Evolutionary conservation across 2,113 vertebrate species (phyloP), one percentile per base, ranked within the genome.

Genomic region (Phalacrocorax aristotelis): DNA sequence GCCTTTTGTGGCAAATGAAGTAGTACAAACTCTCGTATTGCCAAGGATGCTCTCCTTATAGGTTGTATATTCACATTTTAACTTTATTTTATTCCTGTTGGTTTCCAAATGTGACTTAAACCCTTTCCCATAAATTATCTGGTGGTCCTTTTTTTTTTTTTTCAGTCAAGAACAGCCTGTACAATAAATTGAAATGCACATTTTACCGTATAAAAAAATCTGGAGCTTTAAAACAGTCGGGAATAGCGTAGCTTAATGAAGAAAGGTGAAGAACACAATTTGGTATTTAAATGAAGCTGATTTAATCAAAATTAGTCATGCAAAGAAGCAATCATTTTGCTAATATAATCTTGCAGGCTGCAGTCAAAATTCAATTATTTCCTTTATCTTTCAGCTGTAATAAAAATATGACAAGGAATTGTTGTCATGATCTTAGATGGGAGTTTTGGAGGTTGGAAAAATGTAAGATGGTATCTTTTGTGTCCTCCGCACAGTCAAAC

Each of bases 301-400:
- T 97, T 97, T 98, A 97, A 97, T 98, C 84, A 98, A 97, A 98
- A 97, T 97, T 97, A 97, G 60, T 90, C 82, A 97, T 96, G 95
- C 83, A 97, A 95, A 96, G 93, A 87, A 62, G 76, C 70, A 96
- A 79, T 96, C 46, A 72, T 92, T 97, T 96, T 97, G 87, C 74
- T 97, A 96, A 96, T 95, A 89, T 72, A 92, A 92, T 95, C 93
- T 90, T 96, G 78, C 87, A 78, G 77, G 84, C 90, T 89, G 87
- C 78, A 89, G 94, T 94, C 80, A 97, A 91, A 96, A 93, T 92
- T 94, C 76, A 97, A 79, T 96, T 97, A 94, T 94, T 96, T 97
- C 95, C 74, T 94, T 93, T 96, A 85, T 82, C 70, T 97, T 96
- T 97, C 83, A 87, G 57, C 83, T 95, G 58, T 95, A 91, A 97